Conservation (phyloP, 2,888 invertebrate genomes). For the Ornithoptera priamus region DNA sequence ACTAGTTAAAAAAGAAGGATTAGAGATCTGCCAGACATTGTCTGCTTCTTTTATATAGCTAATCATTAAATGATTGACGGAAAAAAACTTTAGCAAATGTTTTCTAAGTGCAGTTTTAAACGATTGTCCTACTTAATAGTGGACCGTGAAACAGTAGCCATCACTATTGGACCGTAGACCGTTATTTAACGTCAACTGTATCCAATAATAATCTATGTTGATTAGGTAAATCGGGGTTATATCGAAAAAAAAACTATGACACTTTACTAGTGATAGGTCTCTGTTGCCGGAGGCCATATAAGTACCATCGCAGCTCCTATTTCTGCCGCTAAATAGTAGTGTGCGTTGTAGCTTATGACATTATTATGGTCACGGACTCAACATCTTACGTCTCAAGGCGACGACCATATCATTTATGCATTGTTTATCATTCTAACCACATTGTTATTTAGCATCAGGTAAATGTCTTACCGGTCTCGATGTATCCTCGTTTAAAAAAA, state of each 20-base stretch:
- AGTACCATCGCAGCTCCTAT: too few species aligned
- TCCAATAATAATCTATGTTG: constrained; percentile 14
- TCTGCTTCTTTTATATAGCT: neutral
- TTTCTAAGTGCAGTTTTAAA: constrained; percentile 9
- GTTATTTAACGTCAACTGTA: constrained; percentile 16
- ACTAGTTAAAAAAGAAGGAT: neutral
- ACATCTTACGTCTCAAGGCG: too few species aligned
- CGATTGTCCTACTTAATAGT: constrained; percentile 14
- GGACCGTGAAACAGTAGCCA: constrained; percentile 18
- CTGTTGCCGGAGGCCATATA: too few species aligned
- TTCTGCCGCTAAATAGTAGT: too few species aligned
- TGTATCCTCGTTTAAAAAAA: too few species aligned
- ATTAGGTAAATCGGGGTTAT: constrained; percentile 5
- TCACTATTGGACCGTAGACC: constrained; percentile 18
- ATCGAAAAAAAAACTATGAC: neutral
- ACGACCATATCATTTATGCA: too few species aligned
- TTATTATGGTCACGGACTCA: too few species aligned
- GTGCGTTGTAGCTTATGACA: too few species aligned
- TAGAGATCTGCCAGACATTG: neutral
- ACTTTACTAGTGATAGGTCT: neutral
- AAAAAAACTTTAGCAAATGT: constrained; percentile 17
- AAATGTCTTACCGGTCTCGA: too few species aligned
- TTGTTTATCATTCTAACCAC: too few species aligned
- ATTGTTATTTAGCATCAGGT: too few species aligned
- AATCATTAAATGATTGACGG: constrained; percentile 9